Evolutionary conservation across 2,113 vertebrate species (phyloP).

Genomic region (Pleuronectes platessa): DNA sequence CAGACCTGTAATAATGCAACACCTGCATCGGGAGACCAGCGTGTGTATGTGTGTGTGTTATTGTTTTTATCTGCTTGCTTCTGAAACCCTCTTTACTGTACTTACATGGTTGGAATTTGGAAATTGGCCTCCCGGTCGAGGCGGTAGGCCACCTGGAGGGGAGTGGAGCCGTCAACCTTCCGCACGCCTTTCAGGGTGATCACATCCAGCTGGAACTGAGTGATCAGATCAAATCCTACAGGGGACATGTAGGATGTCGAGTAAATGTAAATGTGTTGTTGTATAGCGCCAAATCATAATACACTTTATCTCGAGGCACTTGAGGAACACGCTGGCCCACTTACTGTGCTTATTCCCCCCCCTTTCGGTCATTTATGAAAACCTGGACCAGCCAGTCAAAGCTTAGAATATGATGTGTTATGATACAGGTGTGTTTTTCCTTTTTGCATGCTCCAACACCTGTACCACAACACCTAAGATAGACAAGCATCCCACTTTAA

Average conservation of each 20-base stretch:
- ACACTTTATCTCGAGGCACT: too few species aligned
- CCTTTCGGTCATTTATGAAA: too few species aligned
- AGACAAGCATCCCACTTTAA: too few species aligned
- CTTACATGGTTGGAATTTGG: constrained; percentile 87
- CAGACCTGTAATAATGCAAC: constrained; percentile 81
- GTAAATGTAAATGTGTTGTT: neutral
- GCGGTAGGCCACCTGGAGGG: constrained; percentile 85
- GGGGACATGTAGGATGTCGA: neutral
- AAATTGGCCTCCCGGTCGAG: constrained; percentile 86
- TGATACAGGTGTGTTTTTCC: too few species aligned
- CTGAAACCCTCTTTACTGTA: constrained; percentile 46
- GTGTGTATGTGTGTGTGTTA: neutral
- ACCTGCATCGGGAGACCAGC: constrained; percentile 61
- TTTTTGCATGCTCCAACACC: too few species aligned
- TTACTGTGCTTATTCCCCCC: too few species aligned
- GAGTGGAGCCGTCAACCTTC: constrained; percentile 85
- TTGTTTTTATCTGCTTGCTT: constrained; percentile 34
- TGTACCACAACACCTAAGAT: too few species aligned
- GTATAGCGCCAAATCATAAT: too few species aligned
- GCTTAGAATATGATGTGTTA: neutral
- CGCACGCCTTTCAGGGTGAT: constrained; percentile 82
- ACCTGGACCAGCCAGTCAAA: too few species aligned
- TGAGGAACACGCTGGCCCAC: too few species aligned
- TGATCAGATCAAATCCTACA: constrained; percentile 85
- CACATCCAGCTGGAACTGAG: constrained; percentile 86